Evolutionary conservation across 23 tunicate species (phyloP), one percentile per base, ranked within the genome.

Genomic region (Aplidium turbinatum): DNA sequence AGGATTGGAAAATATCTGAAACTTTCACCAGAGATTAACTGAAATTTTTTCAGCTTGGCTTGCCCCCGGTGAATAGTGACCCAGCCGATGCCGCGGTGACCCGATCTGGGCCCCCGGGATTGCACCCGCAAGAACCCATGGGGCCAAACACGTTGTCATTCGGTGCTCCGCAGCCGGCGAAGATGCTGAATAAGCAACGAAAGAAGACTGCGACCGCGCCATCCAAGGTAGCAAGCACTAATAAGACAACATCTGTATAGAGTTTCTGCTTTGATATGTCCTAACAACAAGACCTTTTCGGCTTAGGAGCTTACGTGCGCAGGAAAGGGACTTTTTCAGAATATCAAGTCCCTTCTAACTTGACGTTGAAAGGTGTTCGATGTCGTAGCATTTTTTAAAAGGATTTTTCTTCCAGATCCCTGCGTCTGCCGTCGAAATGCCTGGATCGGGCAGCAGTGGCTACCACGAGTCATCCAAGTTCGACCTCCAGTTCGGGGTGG

Each of bases 341-440:
- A n/a, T n/a, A n/a, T n/a, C n/a, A n/a, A n/a, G n/a, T n/a, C n/a
- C n/a, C n/a, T n/a, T n/a, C n/a, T n/a, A n/a, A n/a, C n/a, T n/a
- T n/a, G n/a, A n/a, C n/a, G n/a, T n/a, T n/a, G n/a, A n/a, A n/a
- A n/a, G n/a, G n/a, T n/a, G n/a, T n/a, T n/a, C n/a, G n/a, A n/a
- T n/a, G n/a, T n/a, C n/a, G n/a, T n/a, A n/a, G n/a, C n/a, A n/a
- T n/a, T n/a, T n/a, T n/a, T n/a, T n/a, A n/a, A n/a, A n/a, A n/a
- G n/a, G n/a, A n/a, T n/a, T n/a, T n/a, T 33, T 19, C 1, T 68
- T 61, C 35, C 78, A 89, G 96, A 89, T 89, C 23, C 96, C 96
- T 33, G 78, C 89, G 4, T 62, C 96, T 7, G 96, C 96, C 22
- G 96, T 89, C 18, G 96, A 89, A 53, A 89, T 89, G 96, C 96